Percentiles rank a stretch among this genome's conserved stretches.
phyloP scores from a whole-genome alignment of 2,888 invertebrate genomes.

The Dermolepida albohirtum region DNA sequence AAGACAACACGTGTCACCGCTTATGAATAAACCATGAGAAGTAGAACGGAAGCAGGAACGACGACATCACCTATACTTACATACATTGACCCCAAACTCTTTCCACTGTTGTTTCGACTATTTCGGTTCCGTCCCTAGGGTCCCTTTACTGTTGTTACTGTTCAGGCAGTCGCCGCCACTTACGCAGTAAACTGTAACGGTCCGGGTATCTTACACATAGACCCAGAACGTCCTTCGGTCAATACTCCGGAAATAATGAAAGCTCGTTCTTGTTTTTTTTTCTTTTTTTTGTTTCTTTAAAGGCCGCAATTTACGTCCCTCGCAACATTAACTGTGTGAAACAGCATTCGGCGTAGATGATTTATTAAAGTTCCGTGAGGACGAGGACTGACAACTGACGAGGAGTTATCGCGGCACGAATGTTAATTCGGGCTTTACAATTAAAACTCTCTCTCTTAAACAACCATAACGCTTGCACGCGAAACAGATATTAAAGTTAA shows the following conservation, averaged over 20 bases:
- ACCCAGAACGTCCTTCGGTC: not conserved
- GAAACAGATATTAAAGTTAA: slow-evolving; percentile 31
- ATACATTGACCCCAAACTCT: slow-evolving; percentile 22
- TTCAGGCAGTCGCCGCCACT: slow-evolving; percentile 22
- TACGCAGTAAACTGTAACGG: slow-evolving; percentile 9
- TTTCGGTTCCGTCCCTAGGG: slow-evolving; percentile 19
- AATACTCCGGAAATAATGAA: slow-evolving; percentile 1
- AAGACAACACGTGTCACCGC: slow-evolving; percentile 28
- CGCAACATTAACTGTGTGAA: slow-evolving; percentile 15
- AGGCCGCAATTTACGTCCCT: slow-evolving; percentile 1
- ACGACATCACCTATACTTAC: slow-evolving; percentile 25
- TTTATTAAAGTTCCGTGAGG: slow-evolving; percentile 19
- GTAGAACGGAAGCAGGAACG: slow-evolving; percentile 16
- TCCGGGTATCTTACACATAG: slow-evolving; percentile 8
- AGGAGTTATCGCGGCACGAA: slow-evolving; percentile 13
- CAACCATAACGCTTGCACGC: slow-evolving; percentile 22
- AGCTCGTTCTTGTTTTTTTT: too few species aligned
- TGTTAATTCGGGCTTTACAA: slow-evolving; percentile 29
- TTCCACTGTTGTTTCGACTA: slow-evolving; percentile 8
- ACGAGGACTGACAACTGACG: not conserved
- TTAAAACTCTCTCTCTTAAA: slow-evolving; percentile 13
- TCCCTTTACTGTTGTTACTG: slow-evolving; percentile 22
- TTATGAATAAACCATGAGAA: slow-evolving; percentile 34
- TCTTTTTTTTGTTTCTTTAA: not conserved
- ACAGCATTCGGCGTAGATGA: slow-evolving; percentile 8